Percentiles rank a stretch among this genome's conserved stretches.
These are phyloP conservation scores for Formica exsecta DNA, from an alignment of 1,140 invertebrate species.

Conservation along the genomic window DNA sequence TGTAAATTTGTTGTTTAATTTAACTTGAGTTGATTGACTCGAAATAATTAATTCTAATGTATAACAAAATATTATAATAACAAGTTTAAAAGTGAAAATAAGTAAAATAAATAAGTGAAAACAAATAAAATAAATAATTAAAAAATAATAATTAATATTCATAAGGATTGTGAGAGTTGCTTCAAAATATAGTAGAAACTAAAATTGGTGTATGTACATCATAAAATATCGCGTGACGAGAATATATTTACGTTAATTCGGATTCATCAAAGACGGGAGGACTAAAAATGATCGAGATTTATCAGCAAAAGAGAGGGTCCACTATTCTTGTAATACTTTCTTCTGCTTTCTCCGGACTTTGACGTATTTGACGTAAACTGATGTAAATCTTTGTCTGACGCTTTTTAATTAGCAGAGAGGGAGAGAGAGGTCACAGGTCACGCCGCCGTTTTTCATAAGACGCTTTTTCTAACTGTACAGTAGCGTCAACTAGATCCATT, in stretches of 20 bases:
- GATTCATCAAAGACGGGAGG: slow-evolving; percentile 23
- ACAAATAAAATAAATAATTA: background rate
- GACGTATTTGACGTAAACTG: slow-evolving; percentile 5
- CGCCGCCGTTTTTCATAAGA: too few species aligned
- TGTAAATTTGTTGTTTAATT: background rate
- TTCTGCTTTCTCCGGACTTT: background rate
- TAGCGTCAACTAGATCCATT: too few species aligned
- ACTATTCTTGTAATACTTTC: background rate
- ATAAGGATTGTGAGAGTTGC: slow-evolving; percentile 17
- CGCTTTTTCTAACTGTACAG: too few species aligned
- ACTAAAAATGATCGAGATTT: background rate
- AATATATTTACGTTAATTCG: slow-evolving; percentile 21
- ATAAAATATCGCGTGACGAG: background rate
- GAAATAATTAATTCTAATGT: background rate
- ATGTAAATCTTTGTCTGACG: slow-evolving; percentile 14
- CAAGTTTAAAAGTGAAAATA: background rate
- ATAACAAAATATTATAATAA: background rate
- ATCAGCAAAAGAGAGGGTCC: background rate
- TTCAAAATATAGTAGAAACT: slow-evolving; percentile 30
- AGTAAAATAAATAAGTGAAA: too few species aligned
- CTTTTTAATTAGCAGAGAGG: background rate
- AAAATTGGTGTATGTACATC: background rate
- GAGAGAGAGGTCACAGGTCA: background rate
- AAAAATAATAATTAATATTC: slow-evolving; percentile 47
- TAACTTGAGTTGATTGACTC: background rate